Base-by-base conservation (phyloP, 2,797 vertebrate species). In the Ptychobarbus kaznakovi region DNA sequence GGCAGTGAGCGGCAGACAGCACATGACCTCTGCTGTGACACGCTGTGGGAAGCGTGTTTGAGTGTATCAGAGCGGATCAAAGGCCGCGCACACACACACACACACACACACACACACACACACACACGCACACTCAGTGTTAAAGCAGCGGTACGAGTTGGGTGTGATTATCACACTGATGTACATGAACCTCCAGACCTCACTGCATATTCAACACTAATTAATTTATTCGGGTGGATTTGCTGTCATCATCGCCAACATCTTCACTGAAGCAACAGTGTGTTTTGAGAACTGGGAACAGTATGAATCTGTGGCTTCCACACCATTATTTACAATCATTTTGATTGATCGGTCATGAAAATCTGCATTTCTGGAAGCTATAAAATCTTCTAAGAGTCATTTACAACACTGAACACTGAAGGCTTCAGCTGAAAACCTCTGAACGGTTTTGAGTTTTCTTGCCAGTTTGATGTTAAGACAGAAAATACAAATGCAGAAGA, bases 1-100 rank as follows among this genome's bases (percentile, higher is more conserved):
- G 78, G 72, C 12, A 35, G 68, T 6, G 53, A 63, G 66, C 51
- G 9, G 77, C 69, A 85, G 66, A 81, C 56, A 58, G 56, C 80
- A 80, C 58, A 73, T 46, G 38, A 86, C 84, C 83, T 83, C 86
- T 81, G 83, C 76, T 83, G 86, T 87, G 86, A 42, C 51, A 70
- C 76, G 16, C 86, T 83, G 53, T 73, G 53, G 80, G 86, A 77
- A 81, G 72, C 61, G n/a, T 87, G 88, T 83, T 85, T 65, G 40
- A 82, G 69, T 63, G 83, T 32, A 69, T 61, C 53, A 81, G 46
- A 70, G 49, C 11, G 80, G 68, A 84, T 85, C 74, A 65, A 70
- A 82, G 40, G 22, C 66, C 22, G 4, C 32, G 8, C 68, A 35
- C 81, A 70, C 75, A 76, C 75, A 80, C 65, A 72, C n/a, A 70